Percentiles rank a stretch among this genome's conserved stretches.
Evolutionary conservation across 2,797 vertebrate species (phyloP).

Genomic region (Alcedo quadribrachys): DNA sequence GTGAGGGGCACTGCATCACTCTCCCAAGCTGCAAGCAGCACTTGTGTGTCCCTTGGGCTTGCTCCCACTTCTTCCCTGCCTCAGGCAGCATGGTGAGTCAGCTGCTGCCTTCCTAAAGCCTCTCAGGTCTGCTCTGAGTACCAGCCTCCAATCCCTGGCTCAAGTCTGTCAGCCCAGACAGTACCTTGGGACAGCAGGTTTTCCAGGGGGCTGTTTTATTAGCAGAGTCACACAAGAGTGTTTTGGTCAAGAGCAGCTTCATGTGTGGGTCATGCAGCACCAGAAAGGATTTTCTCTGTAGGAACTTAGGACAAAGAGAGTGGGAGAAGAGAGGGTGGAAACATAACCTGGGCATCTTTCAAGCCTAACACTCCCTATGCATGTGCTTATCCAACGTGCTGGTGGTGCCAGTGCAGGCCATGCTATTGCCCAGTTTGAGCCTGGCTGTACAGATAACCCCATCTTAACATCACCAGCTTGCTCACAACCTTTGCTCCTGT

Average conservation of each 20-base stretch:
- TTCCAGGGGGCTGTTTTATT: not conserved
- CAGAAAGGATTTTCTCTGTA: not conserved
- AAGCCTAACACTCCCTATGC: not conserved
- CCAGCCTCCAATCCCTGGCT: not conserved
- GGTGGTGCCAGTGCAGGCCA: not conserved
- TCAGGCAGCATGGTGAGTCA: not conserved
- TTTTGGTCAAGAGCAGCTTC: not conserved
- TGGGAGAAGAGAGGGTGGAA: not conserved
- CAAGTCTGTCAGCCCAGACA: not conserved
- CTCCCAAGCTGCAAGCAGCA: not conserved
- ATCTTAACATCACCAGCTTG: not conserved
- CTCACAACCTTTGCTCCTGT: not conserved
- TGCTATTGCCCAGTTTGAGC: not conserved
- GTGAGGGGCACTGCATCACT: not conserved
- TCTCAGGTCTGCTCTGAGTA: not conserved
- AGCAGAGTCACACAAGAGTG: not conserved
- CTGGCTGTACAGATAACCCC: conserved; percentile 17
- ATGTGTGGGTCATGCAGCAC: rapidly evolving
- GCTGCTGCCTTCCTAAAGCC: not conserved
- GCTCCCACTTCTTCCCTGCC: not conserved
- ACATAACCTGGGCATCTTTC: not conserved
- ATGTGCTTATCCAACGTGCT: not conserved
- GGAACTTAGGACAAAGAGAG: not conserved
- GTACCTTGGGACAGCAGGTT: not conserved
- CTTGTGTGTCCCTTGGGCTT: not conserved